Conservation (phyloP, 2,113 vertebrate genomes). For the Eclectus roratus region DNA sequence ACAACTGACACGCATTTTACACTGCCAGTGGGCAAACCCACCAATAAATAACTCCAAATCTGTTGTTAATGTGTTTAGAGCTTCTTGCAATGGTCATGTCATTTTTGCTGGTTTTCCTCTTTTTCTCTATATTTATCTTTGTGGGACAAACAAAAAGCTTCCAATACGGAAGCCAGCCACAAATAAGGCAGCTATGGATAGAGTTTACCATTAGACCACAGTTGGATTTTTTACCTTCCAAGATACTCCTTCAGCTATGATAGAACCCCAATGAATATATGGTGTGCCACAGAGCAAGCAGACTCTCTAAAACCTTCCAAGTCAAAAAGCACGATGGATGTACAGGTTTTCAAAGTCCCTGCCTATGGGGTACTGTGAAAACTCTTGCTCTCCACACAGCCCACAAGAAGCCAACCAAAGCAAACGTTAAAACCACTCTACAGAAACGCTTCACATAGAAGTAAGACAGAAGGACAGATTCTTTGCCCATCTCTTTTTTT, state of each 20-base stretch:
- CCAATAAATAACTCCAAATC: constrained; percentile 76
- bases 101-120: not conserved
- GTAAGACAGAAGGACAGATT: not conserved
- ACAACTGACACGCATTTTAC: constrained; percentile 74
- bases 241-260: not conserved
- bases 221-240: not conserved
- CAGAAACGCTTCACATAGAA: not conserved
- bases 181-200: not conserved
- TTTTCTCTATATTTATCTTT: not conserved
- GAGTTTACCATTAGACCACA: not conserved
- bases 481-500: not conserved
- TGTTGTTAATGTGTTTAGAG: constrained; percentile 44
- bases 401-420: not conserved
- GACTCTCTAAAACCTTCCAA: not conserved
- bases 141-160: not conserved
- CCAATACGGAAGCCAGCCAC: not conserved
- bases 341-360: not conserved
- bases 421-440: not conserved
- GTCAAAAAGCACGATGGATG: not conserved
- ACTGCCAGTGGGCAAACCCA: constrained; percentile 69
- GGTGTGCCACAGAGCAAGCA: not conserved
- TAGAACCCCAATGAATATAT: fast-evolving
- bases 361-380: not conserved
- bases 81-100: not conserved
- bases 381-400: not conserved